These are phyloP conservation scores for Nomada flava DNA, from an alignment of 2,888 invertebrate species.

Conservation along the genomic window DNA sequence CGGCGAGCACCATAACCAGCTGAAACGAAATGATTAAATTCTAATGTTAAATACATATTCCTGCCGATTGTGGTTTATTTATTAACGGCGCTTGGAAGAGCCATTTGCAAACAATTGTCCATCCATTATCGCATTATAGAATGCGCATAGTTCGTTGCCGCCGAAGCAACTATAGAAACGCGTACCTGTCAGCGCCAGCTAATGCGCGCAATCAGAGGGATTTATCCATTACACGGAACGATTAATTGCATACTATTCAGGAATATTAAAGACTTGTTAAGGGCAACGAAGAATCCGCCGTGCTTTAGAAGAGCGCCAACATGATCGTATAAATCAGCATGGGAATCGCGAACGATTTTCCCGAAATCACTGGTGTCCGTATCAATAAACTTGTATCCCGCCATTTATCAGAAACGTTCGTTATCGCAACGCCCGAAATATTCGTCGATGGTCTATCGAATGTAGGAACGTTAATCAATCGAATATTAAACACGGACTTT, in stretches of 20 bases:
- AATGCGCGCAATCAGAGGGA: slow-evolving; percentile 57
- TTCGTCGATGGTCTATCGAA: background rate
- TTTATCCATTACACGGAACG: slow-evolving; percentile 50
- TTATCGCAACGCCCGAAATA: slow-evolving; percentile 9
- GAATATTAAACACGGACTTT: background rate
- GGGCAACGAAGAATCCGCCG: slow-evolving; percentile 26
- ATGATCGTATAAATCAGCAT: background rate
- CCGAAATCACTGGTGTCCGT: background rate
- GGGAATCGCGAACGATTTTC: slow-evolving; percentile 21
- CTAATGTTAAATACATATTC: background rate
- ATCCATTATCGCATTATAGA: slow-evolving; percentile 35
- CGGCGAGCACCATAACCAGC: background rate
- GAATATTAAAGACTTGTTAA: slow-evolving; percentile 41
- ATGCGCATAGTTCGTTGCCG: background rate
- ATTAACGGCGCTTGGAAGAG: slow-evolving; percentile 13
- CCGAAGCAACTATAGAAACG: slow-evolving; percentile 11
- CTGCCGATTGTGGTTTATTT: slow-evolving; percentile 13
- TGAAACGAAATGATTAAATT: background rate
- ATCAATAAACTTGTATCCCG: background rate
- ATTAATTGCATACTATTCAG: slow-evolving; percentile 60
- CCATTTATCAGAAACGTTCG: slow-evolving; percentile 25
- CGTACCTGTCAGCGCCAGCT: background rate
- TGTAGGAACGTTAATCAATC: background rate
- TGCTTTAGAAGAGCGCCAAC: background rate
- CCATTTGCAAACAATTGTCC: slow-evolving; percentile 4